Conservation (phyloP, 2,113 vertebrate species). For the Thamnophis sirtalis region DNA sequence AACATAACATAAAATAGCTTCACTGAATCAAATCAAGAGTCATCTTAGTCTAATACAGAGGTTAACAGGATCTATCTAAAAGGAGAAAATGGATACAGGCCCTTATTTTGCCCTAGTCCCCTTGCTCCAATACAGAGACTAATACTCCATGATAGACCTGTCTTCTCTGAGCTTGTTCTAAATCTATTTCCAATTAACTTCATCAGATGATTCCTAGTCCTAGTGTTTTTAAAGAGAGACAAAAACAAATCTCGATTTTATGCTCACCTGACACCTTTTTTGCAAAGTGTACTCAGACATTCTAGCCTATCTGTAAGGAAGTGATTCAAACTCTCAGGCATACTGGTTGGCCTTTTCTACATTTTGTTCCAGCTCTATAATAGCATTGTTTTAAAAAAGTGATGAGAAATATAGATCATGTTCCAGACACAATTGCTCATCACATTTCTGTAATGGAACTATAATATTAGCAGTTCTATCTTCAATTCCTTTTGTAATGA, state of each 20-base stretch:
- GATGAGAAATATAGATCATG: neutral
- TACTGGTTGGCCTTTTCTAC: neutral
- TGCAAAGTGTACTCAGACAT: neutral
- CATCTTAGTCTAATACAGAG: neutral
- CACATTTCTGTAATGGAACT: neutral
- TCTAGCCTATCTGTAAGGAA: neutral
- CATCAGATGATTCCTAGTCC: neutral
- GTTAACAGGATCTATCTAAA: neutral
- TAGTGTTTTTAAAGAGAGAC: neutral
- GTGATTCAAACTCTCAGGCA: neutral
- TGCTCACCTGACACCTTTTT: neutral
- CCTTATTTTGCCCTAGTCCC: neutral
- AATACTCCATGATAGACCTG: neutral
- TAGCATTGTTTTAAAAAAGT: neutral
- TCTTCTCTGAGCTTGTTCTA: neutral
- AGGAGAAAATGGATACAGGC: neutral
- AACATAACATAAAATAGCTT: neutral
- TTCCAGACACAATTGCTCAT: neutral
- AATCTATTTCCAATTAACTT: neutral
- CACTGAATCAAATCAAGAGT: neutral
- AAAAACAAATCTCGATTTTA: neutral
- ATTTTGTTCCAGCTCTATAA: neutral
- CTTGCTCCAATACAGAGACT: neutral
- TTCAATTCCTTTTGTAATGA: neutral
- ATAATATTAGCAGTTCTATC: neutral